These are phyloP conservation scores for Spicauda simplicius DNA, from an alignment of 2,888 invertebrate genomes.

Conservation along the genomic window DNA sequence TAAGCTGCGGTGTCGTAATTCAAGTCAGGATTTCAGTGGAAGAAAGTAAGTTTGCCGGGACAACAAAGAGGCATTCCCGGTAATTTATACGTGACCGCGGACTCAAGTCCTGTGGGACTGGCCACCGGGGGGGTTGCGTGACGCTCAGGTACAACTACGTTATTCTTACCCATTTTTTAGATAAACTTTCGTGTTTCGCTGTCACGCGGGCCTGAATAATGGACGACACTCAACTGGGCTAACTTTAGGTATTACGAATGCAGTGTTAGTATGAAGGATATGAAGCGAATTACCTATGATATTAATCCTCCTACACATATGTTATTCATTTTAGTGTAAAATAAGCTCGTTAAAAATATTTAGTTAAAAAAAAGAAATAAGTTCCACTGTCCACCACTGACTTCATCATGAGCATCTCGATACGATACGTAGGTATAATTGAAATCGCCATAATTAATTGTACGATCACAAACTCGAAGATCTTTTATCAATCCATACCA, in stretches of 20 bases:
- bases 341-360: too few relatives aligned
- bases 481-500: too few relatives aligned
- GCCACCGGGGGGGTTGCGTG: conserved; percentile 62
- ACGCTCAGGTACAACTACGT: conserved; percentile 53
- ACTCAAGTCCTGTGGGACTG: conserved; percentile 60
- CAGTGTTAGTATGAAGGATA: too few relatives aligned
- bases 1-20: conserved; percentile 70
- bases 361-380: too few relatives aligned
- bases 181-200: conserved; percentile 35
- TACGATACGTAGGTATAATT: too few relatives aligned
- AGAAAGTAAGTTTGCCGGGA: conserved; percentile 76
- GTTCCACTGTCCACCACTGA: too few relatives aligned
- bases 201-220: conserved; percentile 30
- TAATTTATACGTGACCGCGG: conserved; percentile 82
- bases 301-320: too few relatives aligned
- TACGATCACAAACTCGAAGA: too few relatives aligned
- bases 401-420: too few relatives aligned
- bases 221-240: conserved; percentile 4
- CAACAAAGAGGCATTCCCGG: conserved; percentile 77
- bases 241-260: background rate
- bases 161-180: conserved; percentile 34
- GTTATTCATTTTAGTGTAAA: too few relatives aligned
- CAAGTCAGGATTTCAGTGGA: conserved; percentile 79
- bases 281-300: too few relatives aligned
- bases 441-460: too few relatives aligned